A percentile compares a stretch with the other conserved stretches of the same genome.
phyloP scores from a whole-genome alignment of 2,797 vertebrate species.

The Anas bernieri region DNA sequence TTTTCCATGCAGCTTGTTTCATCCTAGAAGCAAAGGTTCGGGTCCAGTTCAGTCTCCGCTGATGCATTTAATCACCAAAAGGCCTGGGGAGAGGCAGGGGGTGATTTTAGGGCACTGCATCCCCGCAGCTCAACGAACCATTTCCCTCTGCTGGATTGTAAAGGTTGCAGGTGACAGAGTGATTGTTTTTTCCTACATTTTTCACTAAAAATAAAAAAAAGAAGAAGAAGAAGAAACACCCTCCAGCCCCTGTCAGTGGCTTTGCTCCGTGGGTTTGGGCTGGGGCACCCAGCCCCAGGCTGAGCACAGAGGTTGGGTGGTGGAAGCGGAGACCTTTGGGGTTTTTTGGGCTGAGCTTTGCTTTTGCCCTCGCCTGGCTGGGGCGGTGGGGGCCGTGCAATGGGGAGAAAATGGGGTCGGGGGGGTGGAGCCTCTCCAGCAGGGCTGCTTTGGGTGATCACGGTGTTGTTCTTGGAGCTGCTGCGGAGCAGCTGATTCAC shows the following conservation, averaged over 20 bases:
- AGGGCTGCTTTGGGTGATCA: not conserved
- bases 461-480: not conserved
- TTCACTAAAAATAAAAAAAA: not conserved
- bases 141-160: not conserved
- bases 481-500: not conserved
- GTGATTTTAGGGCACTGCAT: not conserved
- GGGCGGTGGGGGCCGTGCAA: not conserved
- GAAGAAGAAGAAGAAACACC: fast-evolving
- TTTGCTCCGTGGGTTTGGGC: not conserved
- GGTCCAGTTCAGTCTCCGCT: not conserved
- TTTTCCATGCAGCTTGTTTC: not conserved
- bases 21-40: not conserved
- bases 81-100: not conserved
- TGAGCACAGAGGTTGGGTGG: not conserved
- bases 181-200: not conserved
- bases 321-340: not conserved
- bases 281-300: no score
- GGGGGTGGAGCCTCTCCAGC: not conserved
- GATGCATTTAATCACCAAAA: not conserved
- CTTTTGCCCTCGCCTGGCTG: no score
- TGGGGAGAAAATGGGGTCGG: no score
- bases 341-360: not conserved
- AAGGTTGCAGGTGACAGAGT: not conserved
- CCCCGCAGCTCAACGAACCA: fast-evolving
- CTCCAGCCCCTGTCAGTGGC: not conserved